Evolutionary conservation across 2,797 vertebrate species (phyloP).

Genomic region (Peromyscus attwateri): DNA sequence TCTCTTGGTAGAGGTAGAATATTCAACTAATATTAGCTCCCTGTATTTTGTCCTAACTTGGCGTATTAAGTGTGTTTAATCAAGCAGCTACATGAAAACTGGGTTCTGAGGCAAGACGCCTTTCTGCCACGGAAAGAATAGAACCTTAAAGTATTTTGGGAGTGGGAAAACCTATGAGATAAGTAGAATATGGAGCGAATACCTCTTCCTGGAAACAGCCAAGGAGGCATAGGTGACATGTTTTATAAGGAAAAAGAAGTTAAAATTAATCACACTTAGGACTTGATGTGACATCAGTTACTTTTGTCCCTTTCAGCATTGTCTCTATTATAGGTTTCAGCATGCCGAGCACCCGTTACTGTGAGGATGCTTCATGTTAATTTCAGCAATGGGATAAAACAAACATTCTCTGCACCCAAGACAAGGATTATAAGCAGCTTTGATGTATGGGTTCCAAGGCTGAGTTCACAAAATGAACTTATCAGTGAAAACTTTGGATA

Average conservation of each 20-base stretch:
- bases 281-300: not conserved
- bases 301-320: not conserved
- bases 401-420: not conserved
- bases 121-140: not conserved
- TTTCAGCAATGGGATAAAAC: conserved; percentile 23
- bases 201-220: not conserved
- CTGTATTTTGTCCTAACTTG: conserved; percentile 15
- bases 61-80: conserved; percentile 45
- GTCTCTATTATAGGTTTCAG: not conserved
- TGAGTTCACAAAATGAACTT: not conserved
- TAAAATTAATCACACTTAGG: not conserved
- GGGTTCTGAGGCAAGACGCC: not conserved
- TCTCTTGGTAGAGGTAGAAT: conserved; percentile 30
- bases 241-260: not conserved
- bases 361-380: not conserved
- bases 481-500: not conserved
- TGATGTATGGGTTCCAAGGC: not conserved
- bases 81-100: conserved; percentile 1
- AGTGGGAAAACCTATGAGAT: not conserved
- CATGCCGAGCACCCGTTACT: not conserved
- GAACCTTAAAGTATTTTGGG: not conserved
- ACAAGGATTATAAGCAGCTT: not conserved
- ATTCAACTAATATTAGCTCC: conserved; percentile 11
- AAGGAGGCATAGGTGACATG: not conserved
- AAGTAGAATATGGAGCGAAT: not conserved